Evolutionary conservation across 1,140 invertebrate genomes (phyloP), one percentile per base, ranked within the genome.

Genomic region (Tribolium castaneum): DNA sequence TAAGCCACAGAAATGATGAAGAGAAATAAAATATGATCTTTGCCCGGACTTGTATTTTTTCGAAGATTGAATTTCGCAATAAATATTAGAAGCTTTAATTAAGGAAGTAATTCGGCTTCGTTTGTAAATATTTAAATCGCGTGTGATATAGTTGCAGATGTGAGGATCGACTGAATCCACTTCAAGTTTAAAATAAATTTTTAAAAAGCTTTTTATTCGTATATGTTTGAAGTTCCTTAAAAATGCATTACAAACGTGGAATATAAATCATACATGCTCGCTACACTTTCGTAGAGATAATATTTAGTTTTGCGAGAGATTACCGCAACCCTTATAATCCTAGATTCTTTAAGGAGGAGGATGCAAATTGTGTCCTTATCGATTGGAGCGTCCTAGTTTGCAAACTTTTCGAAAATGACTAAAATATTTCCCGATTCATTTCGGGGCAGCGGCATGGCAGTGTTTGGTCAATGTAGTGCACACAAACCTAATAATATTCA

Each of bases 261-360:
- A 45, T 45, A 45, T 45, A 45, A 45, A 45, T 45, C 39, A 45
- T 9, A 45, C 39, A 45, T 45, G n/a, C n/a, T 9, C 7, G 39
- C 7, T 45, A 45, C 39, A 45, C n/a, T 45, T 45, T 45, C 39
- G 5, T 9, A n/a, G n/a, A 45, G n/a, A n/a, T 45, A 45, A 45
- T 45, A 45, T 45, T 45, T 45, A 10, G 39, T 45, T 45, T 45
- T 7, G 34, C 3, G 9, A 6, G 9, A 56, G 52, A 56, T 56
- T 56, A 56, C 52, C 3, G 52, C 14, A 25, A 59, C 54, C 54
- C 54, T 59, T 22, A 59, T 25, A 59, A 59, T 59, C 54, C 54
- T 54, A 16, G 3, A 16, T 54, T 54, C 52, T 59, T 59, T 25
- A 59, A 59, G 22, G 19, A 59, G 22, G 54, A 59, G 22, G 2